These are phyloP conservation scores for Hydriomena furcata DNA, from an alignment of 2,888 invertebrate species.

Conservation along the genomic window DNA sequence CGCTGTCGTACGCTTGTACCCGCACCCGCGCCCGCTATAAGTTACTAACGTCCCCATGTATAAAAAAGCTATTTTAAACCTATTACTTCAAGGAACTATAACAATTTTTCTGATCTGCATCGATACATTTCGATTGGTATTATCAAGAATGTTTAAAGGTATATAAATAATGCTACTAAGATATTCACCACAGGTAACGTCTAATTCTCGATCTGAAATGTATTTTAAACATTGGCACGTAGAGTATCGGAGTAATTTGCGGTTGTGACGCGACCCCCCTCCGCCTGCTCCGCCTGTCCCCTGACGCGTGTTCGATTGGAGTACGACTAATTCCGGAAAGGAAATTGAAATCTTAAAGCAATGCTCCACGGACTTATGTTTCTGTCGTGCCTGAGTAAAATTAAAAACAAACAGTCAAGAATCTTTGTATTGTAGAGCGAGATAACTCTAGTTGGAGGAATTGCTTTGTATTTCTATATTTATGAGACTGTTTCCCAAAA, in stretches of 20 bases:
- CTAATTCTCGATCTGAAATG: constrained; percentile 65
- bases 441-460: constrained; percentile 23
- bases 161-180: constrained; percentile 58
- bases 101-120: not conserved
- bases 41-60: constrained; percentile 70
- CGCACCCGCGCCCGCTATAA: constrained; percentile 57
- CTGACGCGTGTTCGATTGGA: constrained; percentile 82
- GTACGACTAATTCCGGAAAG: constrained; percentile 82
- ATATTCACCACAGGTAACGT: constrained; percentile 54
- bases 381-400: constrained; percentile 62
- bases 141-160: constrained; percentile 14
- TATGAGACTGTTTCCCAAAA: too few relatives aligned
- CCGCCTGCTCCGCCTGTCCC: constrained; percentile 57
- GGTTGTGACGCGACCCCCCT: constrained; percentile 61
- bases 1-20: constrained; percentile 70
- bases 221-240: constrained; percentile 78
- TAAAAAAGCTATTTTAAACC: constrained; percentile 63
- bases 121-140: not conserved
- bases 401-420: constrained; percentile 61
- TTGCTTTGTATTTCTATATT: too few relatives aligned
- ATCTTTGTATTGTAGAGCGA: constrained; percentile 33
- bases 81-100: constrained; percentile 24
- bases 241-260: constrained; percentile 77
- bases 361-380: constrained; percentile 78
- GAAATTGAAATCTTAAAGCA: constrained; percentile 83